Base-by-base conservation (phyloP, 2,797 vertebrate species). In the Emydoidea blandingii region DNA sequence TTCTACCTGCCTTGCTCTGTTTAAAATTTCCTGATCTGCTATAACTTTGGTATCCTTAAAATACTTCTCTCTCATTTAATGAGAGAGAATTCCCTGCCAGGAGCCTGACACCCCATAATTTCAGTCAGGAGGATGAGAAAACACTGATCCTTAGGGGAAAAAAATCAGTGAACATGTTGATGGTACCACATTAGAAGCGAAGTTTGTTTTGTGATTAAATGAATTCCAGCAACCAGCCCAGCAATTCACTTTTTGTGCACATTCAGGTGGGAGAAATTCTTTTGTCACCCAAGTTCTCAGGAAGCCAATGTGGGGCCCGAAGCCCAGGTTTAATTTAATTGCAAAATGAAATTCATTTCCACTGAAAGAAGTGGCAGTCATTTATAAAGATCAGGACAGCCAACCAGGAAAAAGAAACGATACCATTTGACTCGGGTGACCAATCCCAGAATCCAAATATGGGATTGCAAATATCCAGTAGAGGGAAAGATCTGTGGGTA, bases 171-270 rank as follows among this genome's bases (percentile, higher is more conserved):
- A 7, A 83, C 50, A 90, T 78, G 88, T 82, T 88, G 88, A 83
- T 34, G 27, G 86, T 72, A 81, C 86, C 72, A 12, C 19, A 80
- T 90, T 85, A 86, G 87, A 74, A 0, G 0, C 41, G 37, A 2
- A 85, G 88, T 94, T 96, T 37, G 84, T 91, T 92, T 41, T 1
- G 81, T n/a, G 89, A 94, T 92, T 87, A 91, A 94, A 90, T 91
- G 90, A 83, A 92, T 89, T 59, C 3, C 76, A 4, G 83, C 37
- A 34, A 94, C 88, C 25, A 87, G 53, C 18, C 92, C 82, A 8
- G 2, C 72, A 49, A 11, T 1, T 94, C 88, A 57, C 91, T 92
- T 84, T n/a, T 80, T 79, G 76, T 72, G 27, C 93, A 81, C 68
- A 82, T 90, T 81, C 76, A 83, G 94, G 85, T 18, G 78, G 50